A percentile compares a stretch with the other conserved stretches of the same genome.
Conservation (phyloP, 2,797 vertebrate species). For the Fistularia tabacaria region DNA sequence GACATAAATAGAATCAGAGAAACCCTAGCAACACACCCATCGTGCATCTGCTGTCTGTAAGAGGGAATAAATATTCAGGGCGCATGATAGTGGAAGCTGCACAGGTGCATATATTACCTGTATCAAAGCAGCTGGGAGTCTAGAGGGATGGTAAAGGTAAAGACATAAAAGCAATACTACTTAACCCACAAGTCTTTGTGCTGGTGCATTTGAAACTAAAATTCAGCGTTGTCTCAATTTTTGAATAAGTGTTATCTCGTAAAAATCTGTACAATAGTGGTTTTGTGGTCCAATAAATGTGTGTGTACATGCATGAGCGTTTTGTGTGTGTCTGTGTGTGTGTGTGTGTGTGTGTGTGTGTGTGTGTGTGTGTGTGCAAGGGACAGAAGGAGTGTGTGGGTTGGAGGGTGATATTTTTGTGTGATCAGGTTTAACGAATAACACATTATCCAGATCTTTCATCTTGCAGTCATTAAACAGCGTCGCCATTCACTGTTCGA, state of each 20-base stretch:
- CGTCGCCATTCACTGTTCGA: slow-evolving; percentile 44
- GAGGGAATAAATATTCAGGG: slow-evolving; percentile 74
- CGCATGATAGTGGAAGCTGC: slow-evolving; percentile 67
- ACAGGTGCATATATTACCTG: slow-evolving; percentile 78
- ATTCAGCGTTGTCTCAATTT: slow-evolving; percentile 54
- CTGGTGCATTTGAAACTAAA: slow-evolving; percentile 56
- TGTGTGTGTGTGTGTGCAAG: slow-evolving; percentile 3
- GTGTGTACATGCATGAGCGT: neutral
- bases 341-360: slow-evolving; percentile 3
- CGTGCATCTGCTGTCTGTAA: slow-evolving; percentile 71
- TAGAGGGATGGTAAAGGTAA: slow-evolving; percentile 70
- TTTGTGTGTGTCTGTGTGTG: neutral
- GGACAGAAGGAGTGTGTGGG: slow-evolving; percentile 41
- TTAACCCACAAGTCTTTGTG: slow-evolving; percentile 67
- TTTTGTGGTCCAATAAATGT: slow-evolving; percentile 61
- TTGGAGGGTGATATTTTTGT: slow-evolving; percentile 41
- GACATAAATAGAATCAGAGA: slow-evolving; percentile 75
- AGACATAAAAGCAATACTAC: slow-evolving; percentile 70
- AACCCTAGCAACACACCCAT: slow-evolving; percentile 70
- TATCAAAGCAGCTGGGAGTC: slow-evolving; percentile 70
- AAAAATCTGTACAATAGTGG: slow-evolving; percentile 54
- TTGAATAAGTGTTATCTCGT: slow-evolving; percentile 57
- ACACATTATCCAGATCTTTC: slow-evolving; percentile 38
- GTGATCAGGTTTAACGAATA: slow-evolving; percentile 44
- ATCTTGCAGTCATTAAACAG: slow-evolving; percentile 40